These are phyloP conservation scores for Morpho deidamia DNA, from an alignment of 2,888 invertebrate species.

Conservation along the genomic window DNA sequence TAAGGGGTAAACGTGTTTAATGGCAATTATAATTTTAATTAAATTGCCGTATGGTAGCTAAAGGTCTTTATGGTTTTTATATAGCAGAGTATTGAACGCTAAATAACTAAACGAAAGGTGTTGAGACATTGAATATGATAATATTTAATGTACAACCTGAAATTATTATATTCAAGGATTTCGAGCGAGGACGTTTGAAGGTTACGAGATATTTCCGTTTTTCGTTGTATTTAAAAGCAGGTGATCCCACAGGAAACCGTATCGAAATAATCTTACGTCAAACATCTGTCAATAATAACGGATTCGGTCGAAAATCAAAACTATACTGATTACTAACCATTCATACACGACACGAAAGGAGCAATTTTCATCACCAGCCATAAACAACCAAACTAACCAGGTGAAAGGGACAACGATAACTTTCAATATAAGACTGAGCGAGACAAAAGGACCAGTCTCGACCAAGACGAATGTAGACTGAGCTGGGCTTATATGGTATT, in stretches of 20 bases:
- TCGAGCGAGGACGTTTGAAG: too few species aligned
- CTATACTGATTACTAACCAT: constrained; percentile 20
- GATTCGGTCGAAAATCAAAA: constrained; percentile 24
- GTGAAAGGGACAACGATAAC: constrained; percentile 28
- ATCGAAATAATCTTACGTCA: constrained; percentile 21
- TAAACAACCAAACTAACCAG: constrained; percentile 53
- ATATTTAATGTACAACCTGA: too few species aligned
- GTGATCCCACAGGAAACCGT: constrained; percentile 28
- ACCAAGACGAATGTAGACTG: constrained; percentile 48
- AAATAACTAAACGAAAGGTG: too few species aligned
- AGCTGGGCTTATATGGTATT: constrained; percentile 43
- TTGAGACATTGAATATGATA: too few species aligned
- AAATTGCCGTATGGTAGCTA: too few species aligned
- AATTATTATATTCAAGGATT: too few species aligned
- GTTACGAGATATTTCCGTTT: too few species aligned
- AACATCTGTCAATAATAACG: constrained; percentile 45
- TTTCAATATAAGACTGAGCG: constrained; percentile 32
- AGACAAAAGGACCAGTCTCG: constrained; percentile 45
- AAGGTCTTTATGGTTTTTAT: too few species aligned
- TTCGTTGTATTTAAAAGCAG: constrained; percentile 13
- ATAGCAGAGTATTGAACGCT: too few species aligned
- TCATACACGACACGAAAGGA: constrained; percentile 33
- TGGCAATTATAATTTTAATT: too few species aligned
- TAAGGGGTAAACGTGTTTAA: too few species aligned
- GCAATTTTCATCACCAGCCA: constrained; percentile 62